Evolutionary conservation across 2,888 invertebrate species (phyloP).

Genomic region (Hypercompe scribonia): DNA sequence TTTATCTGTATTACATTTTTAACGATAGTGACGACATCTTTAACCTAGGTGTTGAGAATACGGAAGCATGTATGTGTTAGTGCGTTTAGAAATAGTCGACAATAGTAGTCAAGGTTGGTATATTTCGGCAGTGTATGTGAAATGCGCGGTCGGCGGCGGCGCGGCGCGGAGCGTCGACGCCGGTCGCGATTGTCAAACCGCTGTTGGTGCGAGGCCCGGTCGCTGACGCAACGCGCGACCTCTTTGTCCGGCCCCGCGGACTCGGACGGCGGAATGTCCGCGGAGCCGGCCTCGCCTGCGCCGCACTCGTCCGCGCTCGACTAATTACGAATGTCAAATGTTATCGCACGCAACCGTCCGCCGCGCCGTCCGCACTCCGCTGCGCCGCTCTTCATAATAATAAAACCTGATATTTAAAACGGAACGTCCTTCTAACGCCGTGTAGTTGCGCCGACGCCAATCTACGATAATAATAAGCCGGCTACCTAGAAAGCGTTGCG

Average conservation of each 20-base stretch:
- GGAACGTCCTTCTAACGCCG: constrained; percentile 87
- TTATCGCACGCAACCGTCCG: constrained; percentile 86
- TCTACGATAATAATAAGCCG: constrained; percentile 87
- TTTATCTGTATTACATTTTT: constrained; percentile 2
- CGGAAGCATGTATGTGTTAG: constrained; percentile 61
- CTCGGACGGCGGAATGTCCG: constrained; percentile 74
- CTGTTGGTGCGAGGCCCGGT: constrained; percentile 56
- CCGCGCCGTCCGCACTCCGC: constrained; percentile 85
- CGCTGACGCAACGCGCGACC: constrained; percentile 84
- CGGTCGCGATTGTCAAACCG: constrained; percentile 57
- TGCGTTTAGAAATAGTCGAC: constrained; percentile 70
- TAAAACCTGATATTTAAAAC: constrained; percentile 87
- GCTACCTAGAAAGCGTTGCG: constrained; percentile 72
- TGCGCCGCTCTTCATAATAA: constrained; percentile 87
- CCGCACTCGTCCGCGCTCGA: constrained; percentile 76
- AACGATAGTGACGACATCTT: constrained; percentile 38
- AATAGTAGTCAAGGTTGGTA: constrained; percentile 75
- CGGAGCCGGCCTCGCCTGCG: constrained; percentile 71
- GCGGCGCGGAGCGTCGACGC: constrained; percentile 50
- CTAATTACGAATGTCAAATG: constrained; percentile 87
- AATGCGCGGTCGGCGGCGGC: constrained; percentile 58
- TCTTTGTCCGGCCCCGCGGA: constrained; percentile 82
- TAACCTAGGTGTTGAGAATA: constrained; percentile 51
- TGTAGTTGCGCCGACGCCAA: constrained; percentile 87
- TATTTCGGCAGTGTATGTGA: constrained; percentile 74